phyloP scores from a whole-genome alignment of 2,113 vertebrate species.

The Tychaedon coryphoeus region DNA sequence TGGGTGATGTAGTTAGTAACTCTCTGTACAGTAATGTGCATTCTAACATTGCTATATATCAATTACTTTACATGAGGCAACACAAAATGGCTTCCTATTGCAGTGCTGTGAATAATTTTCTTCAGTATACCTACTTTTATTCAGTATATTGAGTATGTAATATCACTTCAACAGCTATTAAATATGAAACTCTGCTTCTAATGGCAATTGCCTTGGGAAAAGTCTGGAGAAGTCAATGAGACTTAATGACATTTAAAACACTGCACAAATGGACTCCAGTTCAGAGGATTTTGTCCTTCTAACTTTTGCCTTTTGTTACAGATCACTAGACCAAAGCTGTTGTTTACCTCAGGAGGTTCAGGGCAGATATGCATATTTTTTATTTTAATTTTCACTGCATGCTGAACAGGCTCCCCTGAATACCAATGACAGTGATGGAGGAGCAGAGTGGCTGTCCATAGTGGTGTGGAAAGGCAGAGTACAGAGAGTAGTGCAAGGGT shows the following conservation, averaged over 20 bases:
- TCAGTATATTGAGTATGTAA: not conserved
- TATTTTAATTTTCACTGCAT: not conserved
- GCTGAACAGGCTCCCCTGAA: not conserved
- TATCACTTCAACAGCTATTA: not conserved
- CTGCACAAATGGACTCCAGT: not conserved
- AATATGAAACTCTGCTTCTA: not conserved
- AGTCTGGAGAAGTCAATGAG: not conserved
- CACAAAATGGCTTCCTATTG: not conserved
- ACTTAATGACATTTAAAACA: not conserved
- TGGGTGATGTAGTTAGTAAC: not conserved
- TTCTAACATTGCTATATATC: not conserved
- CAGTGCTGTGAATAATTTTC: not conserved
- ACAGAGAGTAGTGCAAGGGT: not conserved
- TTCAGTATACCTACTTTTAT: not conserved
- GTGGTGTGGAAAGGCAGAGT: not conserved
- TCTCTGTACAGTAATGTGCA: not conserved
- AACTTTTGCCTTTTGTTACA: not conserved
- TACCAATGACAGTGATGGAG: not conserved
- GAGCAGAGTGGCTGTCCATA: not conserved
- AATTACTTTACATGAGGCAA: not conserved
- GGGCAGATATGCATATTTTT: not conserved
- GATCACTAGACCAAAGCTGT: not conserved
- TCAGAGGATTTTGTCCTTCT: not conserved
- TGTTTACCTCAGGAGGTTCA: not conserved
- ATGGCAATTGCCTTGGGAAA: not conserved